Conservation (phyloP, 2,888 invertebrate species). For the Clepsis dumicolana region DNA sequence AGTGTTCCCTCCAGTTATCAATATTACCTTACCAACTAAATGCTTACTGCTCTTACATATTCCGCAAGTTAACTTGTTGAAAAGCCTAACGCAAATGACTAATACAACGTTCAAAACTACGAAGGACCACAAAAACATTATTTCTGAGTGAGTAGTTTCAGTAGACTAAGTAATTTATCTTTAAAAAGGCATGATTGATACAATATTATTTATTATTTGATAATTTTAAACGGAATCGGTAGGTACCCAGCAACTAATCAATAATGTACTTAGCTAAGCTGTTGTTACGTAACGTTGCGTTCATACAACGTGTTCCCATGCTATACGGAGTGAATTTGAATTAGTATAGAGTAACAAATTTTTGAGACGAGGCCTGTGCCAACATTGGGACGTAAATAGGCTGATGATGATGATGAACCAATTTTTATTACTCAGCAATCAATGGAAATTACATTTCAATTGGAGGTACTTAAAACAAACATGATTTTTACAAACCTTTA, state of each 20-base stretch:
- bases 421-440: too few species aligned
- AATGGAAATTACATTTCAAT: too few species aligned
- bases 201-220: neutral
- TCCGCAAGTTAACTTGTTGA: conserved; percentile 37
- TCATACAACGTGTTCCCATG: too few species aligned
- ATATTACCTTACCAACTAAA: conserved; percentile 40
- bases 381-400: too few species aligned
- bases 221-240: neutral
- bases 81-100: conserved; percentile 12
- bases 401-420: too few species aligned
- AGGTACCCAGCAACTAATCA: neutral
- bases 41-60: conserved; percentile 47
- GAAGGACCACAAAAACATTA: conserved; percentile 7
- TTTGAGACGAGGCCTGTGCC: too few species aligned
- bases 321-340: too few species aligned
- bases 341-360: too few species aligned
- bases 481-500: too few species aligned
- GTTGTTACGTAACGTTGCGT: neutral
- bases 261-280: neutral
- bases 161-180: neutral
- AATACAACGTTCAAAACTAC: conserved; percentile 8
- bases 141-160: neutral
- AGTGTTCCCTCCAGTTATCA: conserved; percentile 32
- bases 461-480: too few species aligned
- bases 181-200: neutral